A percentile compares a stretch with the other conserved stretches of the same genome.
These are phyloP conservation scores for Pimephales promelas DNA, from an alignment of 2,113 vertebrate species.

Conservation along the genomic window DNA sequence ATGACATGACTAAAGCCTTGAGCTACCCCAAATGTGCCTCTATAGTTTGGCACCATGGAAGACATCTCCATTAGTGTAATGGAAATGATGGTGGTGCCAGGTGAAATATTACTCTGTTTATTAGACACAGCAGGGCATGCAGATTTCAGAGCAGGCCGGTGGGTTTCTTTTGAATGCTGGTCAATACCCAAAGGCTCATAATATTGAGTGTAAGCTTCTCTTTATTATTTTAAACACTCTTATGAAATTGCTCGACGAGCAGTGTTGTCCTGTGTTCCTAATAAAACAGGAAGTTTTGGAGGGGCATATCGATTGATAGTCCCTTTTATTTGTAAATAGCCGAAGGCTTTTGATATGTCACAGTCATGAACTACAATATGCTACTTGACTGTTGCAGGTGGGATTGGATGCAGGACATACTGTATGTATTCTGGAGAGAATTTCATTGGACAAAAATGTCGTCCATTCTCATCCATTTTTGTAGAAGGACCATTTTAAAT, in stretches of 20 bases:
- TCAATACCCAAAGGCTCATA: background rate
- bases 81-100: slow-evolving; percentile 15
- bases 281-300: background rate
- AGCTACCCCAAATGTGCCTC: slow-evolving; percentile 14
- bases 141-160: no score
- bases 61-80: slow-evolving; percentile 46
- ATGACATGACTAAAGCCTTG: slow-evolving; percentile 37
- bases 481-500: background rate
- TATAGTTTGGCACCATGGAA: slow-evolving; percentile 27
- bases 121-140: no score
- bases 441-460: background rate
- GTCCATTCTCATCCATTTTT: background rate
- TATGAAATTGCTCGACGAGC: background rate
- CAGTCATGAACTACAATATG: background rate
- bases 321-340: background rate
- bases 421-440: background rate
- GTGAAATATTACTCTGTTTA: slow-evolving; percentile 46
- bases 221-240: background rate
- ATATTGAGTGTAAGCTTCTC: background rate
- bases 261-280: background rate
- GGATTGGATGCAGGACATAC: background rate
- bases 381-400: background rate
- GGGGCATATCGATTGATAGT: background rate
- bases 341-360: background rate
- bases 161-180: no score